Evolutionary conservation across 1,140 invertebrate species (phyloP).

Genomic region (Matsumurasca onukii): DNA sequence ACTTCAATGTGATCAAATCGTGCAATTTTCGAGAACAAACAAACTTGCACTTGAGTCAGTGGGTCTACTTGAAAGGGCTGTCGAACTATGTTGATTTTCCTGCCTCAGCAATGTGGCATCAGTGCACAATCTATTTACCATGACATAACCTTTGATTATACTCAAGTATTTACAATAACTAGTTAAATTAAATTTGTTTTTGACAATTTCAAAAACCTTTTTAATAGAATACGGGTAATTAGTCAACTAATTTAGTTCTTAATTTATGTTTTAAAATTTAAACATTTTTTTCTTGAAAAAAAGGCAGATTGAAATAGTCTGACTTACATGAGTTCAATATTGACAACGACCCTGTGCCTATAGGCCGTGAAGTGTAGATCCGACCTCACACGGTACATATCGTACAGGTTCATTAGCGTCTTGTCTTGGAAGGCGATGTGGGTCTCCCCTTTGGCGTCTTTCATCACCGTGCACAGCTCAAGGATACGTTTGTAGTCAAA

Average conservation of each 20-base stretch:
- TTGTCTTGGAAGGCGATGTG: constrained; percentile 40
- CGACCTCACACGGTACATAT: constrained; percentile 40
- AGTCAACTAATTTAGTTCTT: not conserved
- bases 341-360: constrained; percentile 39
- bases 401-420: constrained; percentile 36
- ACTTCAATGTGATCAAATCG: too few species aligned
- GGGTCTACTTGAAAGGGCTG: too few species aligned
- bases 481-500: constrained; percentile 41
- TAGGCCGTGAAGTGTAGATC: constrained; percentile 41
- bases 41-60: too few species aligned
- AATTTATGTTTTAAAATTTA: too few species aligned
- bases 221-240: not conserved
- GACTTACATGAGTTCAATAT: constrained; percentile 40
- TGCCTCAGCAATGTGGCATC: too few species aligned
- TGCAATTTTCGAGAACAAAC: too few species aligned
- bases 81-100: too few species aligned
- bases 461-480: constrained; percentile 34
- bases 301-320: not conserved
- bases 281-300: too few species aligned
- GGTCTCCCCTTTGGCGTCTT: constrained; percentile 3
- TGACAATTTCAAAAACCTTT: not conserved
- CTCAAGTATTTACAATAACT: not conserved
- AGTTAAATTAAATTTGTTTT: not conserved
- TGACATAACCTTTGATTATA: not conserved
- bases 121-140: too few species aligned